Base-by-base conservation (phyloP, 2,888 invertebrate genomes). In the Calliphora vomitoria region DNA sequence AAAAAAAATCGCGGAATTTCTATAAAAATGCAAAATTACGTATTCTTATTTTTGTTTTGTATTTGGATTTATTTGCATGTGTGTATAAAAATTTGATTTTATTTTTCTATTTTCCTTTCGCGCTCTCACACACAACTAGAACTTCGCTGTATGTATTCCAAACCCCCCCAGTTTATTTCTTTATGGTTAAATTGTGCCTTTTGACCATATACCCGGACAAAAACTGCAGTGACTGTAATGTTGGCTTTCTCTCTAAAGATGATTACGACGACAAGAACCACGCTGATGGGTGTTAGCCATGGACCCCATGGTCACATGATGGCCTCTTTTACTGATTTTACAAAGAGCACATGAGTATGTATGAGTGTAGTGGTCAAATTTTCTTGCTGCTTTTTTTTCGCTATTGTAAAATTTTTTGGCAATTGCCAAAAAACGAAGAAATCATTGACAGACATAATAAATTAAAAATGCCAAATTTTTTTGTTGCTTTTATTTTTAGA, bases 361-460 rank as follows among this genome's bases (percentile, higher is more conserved):
- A 13, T 60, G 20, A 53, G 15, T 41, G 71, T 83, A 60, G 66
- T 87, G 83, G 87, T 87, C 87, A 87, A 25, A 79, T 85, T 79
- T 83, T 83, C 71, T 83, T 72, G 66, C 20, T 83, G 66, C 47
- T 64, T 76, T 82, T 81, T 79, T 86, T 83, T 47, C 31, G 50
- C 78, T 71, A 76, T 85, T 81, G 80, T 81, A 79, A 87, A 87
- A 86, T 41, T 82, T 87, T 87, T 87, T 87, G 87, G 87, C 87
- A 92, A 92, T 92, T 91, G 92, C 91, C 90, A 92, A 90, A 92
- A 92, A 92, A 88, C 85, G 86, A 92, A 92, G 91, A 91, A 92
- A 91, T 91, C 92, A 92, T 91, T 92, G 92, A 92, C 92, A 92
- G 92, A 92, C 92, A 92, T 92, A 92, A 92, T 92, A 92, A 92